A percentile compares a stretch with the other conserved stretches of the same genome.
Conservation (phyloP, 2,888 invertebrate genomes). For the Papilio elwesi region DNA sequence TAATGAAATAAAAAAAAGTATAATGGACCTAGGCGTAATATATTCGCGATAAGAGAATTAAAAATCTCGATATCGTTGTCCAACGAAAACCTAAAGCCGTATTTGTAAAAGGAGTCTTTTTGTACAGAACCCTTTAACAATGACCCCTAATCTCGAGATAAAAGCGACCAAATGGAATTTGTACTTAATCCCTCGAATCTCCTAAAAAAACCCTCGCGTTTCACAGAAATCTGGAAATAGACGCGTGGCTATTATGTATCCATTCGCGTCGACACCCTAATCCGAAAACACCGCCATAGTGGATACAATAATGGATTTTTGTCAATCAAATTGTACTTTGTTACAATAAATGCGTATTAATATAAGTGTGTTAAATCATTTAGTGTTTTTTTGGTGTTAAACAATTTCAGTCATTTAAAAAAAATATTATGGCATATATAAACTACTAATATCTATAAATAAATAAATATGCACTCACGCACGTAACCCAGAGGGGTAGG, state of each 20-base stretch:
- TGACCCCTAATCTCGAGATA: conserved; percentile 34
- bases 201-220: conserved; percentile 23
- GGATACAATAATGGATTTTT: conserved; percentile 21
- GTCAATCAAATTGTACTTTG: conserved; percentile 25
- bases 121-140: conserved; percentile 31
- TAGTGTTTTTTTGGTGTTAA: background rate
- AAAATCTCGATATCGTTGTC: background rate
- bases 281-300: conserved; percentile 13
- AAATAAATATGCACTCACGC: too few species aligned
- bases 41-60: conserved; percentile 8
- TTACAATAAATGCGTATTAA: background rate
- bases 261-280: conserved; percentile 23
- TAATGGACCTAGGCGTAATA: background rate
- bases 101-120: conserved; percentile 4
- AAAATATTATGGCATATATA: too few species aligned
- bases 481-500: too few species aligned
- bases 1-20: background rate
- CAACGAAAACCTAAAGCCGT: conserved; percentile 1
- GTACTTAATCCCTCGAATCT: conserved; percentile 30
- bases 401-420: background rate
- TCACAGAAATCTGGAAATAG: conserved; percentile 32
- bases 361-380: background rate
- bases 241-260: conserved; percentile 33
- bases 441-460: too few species aligned
- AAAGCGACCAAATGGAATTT: conserved; percentile 34